Percentiles rank a stretch among this genome's conserved stretches.
phyloP scores from a whole-genome alignment of 2,888 invertebrate genomes.

The Ditula angustiorana region DNA sequence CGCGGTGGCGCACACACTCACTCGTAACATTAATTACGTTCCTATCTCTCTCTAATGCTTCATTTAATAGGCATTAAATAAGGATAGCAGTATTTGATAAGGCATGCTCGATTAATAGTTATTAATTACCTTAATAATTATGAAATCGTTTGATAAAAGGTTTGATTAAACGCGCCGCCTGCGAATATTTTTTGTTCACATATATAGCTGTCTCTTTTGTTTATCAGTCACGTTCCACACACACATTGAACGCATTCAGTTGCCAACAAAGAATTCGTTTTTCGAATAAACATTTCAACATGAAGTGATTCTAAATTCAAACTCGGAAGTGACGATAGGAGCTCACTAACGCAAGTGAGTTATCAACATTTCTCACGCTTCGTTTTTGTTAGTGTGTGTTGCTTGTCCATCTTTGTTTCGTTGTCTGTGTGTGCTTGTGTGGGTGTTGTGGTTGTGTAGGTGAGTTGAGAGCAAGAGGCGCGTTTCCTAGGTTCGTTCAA shows the following conservation, averaged over 20 bases:
- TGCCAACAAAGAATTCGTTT: slow-evolving; percentile 15
- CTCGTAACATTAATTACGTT: slow-evolving; percentile 62
- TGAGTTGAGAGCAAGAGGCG: slow-evolving; percentile 76
- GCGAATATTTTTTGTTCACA: background rate
- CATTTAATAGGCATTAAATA: slow-evolving; percentile 49
- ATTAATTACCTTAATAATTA: slow-evolving; percentile 33
- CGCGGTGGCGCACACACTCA: slow-evolving; percentile 60
- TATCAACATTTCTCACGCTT: slow-evolving; percentile 85
- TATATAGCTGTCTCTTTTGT: slow-evolving; percentile 3
- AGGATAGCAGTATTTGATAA: slow-evolving; percentile 33
- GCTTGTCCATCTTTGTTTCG: slow-evolving; percentile 63
- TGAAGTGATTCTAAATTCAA: slow-evolving; percentile 47
- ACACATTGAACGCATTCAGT: slow-evolving; percentile 3
- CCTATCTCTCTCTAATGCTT: slow-evolving; percentile 68
- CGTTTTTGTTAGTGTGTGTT: slow-evolving; percentile 70
- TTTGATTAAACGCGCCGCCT: background rate
- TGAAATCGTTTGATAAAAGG: background rate
- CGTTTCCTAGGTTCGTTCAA: slow-evolving; percentile 82
- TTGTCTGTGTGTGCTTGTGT: slow-evolving; percentile 54
- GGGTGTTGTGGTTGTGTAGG: slow-evolving; percentile 65
- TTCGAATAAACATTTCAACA: slow-evolving; percentile 36
- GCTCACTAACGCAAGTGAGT: slow-evolving; percentile 79
- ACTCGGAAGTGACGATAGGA: slow-evolving; percentile 79
- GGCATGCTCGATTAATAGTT: slow-evolving; percentile 26
- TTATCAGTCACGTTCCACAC: background rate